Base-by-base conservation (phyloP, 2,797 vertebrate genomes). In the Hippoglossus hippoglossus region DNA sequence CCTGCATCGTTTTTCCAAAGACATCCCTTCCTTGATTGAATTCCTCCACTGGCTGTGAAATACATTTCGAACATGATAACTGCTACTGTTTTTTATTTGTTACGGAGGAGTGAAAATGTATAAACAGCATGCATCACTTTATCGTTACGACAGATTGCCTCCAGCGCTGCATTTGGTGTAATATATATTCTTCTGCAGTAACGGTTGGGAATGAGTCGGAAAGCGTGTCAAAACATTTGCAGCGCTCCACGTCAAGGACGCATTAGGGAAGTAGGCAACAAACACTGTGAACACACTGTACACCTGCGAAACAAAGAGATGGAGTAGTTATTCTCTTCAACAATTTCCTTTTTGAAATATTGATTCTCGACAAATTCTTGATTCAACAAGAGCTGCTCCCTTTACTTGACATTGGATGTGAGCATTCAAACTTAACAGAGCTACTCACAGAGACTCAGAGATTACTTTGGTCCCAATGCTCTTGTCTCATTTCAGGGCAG, bases 111-210 rank as follows among this genome's bases (percentile, higher is more conserved):
- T 68, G 75, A 81, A 67, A 56, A 57, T 44, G 56, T 80, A 84
- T 80, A 69, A 89, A 85, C 60, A 62, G 69, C 65, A 47, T 56
- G 28, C 65, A 63, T 87, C 52, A 66, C 57, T 80, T 70, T 64
- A 78, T 75, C 71, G 65, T 75, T 63, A 53, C 83, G 82, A 87
- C 82, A 77, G 70, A 82, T 82, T 57, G 73, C 82, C 75, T 81
- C 67, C 66, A 63, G 74, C 18, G 21, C 57, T 76, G 60, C 54
- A 22, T 71, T 73, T 50, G 49, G 15, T 11, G n/a, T 75, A 16
- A 16, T 81, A 41, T 69, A 46, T 73, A 73, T 75, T 78, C 65
- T 49, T 79, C 57, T n/a, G 66, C 80, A 52, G 67, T 67, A 58
- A 76, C 71, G 31, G 63, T 26, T 63, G 55, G 63, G 79, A 80